phyloP scores from a whole-genome alignment of 2,888 invertebrate species.

The Mystacides longicornis region DNA sequence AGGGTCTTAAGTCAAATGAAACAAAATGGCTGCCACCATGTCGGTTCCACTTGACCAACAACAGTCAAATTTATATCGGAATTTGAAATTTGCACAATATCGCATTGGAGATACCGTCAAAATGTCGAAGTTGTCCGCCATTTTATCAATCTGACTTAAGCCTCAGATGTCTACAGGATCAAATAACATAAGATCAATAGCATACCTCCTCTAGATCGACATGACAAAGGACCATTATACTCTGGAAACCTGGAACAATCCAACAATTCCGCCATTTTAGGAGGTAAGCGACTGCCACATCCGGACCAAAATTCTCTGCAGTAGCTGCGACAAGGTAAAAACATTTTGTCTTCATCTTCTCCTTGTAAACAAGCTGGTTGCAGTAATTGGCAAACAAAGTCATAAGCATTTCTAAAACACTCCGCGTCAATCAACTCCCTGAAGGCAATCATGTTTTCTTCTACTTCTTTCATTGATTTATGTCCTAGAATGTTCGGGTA shows the following conservation, averaged over 20 bases:
- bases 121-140: too few species aligned
- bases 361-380: slow-evolving; percentile 65
- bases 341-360: slow-evolving; percentile 46
- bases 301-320: slow-evolving; percentile 79
- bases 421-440: slow-evolving; percentile 85
- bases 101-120: too few species aligned
- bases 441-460: slow-evolving; percentile 71
- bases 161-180: too few species aligned
- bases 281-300: slow-evolving; percentile 69
- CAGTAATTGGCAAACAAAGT: slow-evolving; percentile 79
- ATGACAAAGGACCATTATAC: slow-evolving; percentile 65
- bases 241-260: slow-evolving; percentile 77
- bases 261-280: slow-evolving; percentile 61
- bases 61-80: too few species aligned
- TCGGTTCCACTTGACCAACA: too few species aligned
- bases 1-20: too few species aligned
- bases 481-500: slow-evolving; percentile 78
- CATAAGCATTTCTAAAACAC: slow-evolving; percentile 80
- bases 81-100: too few species aligned
- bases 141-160: too few species aligned
- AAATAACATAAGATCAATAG: too few species aligned
- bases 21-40: too few species aligned
- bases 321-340: slow-evolving; percentile 73
- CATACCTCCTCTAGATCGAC: slow-evolving; percentile 68
- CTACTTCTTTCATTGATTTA: slow-evolving; percentile 53